Evolutionary conservation across 2,888 invertebrate genomes (phyloP).

Genomic region (Amphipyra tragopoginis): DNA sequence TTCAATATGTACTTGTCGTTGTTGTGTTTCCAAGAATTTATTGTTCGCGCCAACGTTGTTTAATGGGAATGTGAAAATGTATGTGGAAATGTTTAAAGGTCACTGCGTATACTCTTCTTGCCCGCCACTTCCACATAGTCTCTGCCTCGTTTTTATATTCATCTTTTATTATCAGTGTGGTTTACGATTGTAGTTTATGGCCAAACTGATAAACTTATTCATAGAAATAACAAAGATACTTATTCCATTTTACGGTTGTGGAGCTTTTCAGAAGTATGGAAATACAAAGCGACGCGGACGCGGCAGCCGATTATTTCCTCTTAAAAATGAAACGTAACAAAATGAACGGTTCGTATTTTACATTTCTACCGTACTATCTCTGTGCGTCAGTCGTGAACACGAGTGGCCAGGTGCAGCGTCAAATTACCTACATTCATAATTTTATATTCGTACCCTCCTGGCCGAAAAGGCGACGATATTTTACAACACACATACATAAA

Average conservation of each 20-base stretch:
- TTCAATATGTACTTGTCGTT: too few relatives aligned
- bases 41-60: too few relatives aligned
- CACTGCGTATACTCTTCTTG: too few relatives aligned
- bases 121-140: too few relatives aligned
- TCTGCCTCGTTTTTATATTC: neutral
- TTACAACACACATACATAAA: conserved; percentile 1
- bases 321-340: conserved; percentile 7
- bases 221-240: neutral
- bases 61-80: too few relatives aligned
- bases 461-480: neutral
- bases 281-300: conserved; percentile 1
- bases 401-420: conserved; percentile 13
- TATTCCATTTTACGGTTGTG: neutral
- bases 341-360: conserved; percentile 7
- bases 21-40: too few relatives aligned
- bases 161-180: neutral
- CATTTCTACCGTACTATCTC: conserved; percentile 2
- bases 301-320: neutral
- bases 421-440: conserved; percentile 4
- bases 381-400: conserved; percentile 10
- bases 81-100: too few relatives aligned
- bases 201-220: neutral
- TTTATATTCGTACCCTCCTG: neutral
- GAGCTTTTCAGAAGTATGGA: neutral
- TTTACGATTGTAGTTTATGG: conserved; percentile 1